phyloP scores from a whole-genome alignment of 2,888 invertebrate species.

The Trachelus tabidus region DNA sequence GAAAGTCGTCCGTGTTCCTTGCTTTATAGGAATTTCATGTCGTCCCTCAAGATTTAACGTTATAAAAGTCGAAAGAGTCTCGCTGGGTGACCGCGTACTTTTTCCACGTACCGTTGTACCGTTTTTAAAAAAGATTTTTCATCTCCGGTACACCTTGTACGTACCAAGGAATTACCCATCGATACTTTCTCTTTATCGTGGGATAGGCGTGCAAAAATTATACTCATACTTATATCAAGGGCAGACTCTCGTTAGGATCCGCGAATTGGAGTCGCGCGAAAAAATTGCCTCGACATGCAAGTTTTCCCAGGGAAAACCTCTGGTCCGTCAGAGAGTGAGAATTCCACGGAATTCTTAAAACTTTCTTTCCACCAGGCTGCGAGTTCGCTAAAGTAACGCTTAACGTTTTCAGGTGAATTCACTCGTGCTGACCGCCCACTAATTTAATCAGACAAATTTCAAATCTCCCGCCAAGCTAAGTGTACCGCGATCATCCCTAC shows the following conservation, averaged over 20 bases:
- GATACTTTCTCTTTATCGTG: not conserved
- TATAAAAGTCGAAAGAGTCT: not conserved
- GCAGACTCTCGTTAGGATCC: not conserved
- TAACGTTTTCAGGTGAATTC: not conserved
- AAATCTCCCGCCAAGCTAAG: not conserved
- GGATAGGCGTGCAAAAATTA: not conserved
- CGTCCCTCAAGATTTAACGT: not conserved
- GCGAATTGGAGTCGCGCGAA: not conserved
- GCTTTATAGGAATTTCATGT: not conserved
- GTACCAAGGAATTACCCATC: too few relatives aligned
- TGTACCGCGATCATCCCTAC: not conserved
- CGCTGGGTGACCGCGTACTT: not conserved
- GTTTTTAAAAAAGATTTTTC: too few relatives aligned
- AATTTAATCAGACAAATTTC: slow-evolving; percentile 25
- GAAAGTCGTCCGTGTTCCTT: not conserved
- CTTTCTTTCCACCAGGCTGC: not conserved
- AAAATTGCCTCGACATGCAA: not conserved
- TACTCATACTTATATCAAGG: not conserved
- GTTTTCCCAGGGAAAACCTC: not conserved
- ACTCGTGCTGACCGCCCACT: not conserved
- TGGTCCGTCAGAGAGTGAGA: not conserved
- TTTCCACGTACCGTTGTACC: not conserved
- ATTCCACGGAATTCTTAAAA: not conserved
- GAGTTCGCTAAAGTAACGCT: not conserved
- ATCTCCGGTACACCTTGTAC: too few relatives aligned